A percentile compares a stretch with the other conserved stretches of the same genome.
These are phyloP conservation scores for Melanotaenia parkinsoni DNA, from an alignment of 2,797 vertebrate genomes.

Conservation along the genomic window DNA sequence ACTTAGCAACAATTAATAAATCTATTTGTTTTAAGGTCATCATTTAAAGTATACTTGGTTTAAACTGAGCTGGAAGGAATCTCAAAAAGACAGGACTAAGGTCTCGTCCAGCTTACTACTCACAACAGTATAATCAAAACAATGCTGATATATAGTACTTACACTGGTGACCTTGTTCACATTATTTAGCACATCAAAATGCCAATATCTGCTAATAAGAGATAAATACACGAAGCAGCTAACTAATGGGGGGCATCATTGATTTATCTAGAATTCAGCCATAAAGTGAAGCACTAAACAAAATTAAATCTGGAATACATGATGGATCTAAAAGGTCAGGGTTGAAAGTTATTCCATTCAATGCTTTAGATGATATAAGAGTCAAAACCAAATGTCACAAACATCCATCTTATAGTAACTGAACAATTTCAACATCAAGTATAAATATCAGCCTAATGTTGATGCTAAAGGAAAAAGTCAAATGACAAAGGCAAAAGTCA, in stretches of 20 bases:
- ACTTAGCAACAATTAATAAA: not conserved
- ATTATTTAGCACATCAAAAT: not conserved
- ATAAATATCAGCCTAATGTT: conserved; percentile 19
- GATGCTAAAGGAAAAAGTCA: conserved; percentile 6
- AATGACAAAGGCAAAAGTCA: conserved; percentile 6
- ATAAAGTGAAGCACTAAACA: not conserved
- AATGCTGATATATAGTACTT: not conserved
- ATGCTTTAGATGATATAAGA: not conserved
- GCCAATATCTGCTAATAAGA: not conserved
- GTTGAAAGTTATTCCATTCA: not conserved
- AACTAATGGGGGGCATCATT: not conserved
- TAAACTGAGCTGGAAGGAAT: not conserved
- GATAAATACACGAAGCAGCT: not conserved
- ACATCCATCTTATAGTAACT: conserved; percentile 6
- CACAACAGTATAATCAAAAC: not conserved
- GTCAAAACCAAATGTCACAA: conserved; percentile 12
- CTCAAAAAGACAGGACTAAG: not conserved
- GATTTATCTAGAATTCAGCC: not conserved
- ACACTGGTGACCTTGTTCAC: not conserved
- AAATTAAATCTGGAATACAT: not conserved
- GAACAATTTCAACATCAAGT: conserved; percentile 7
- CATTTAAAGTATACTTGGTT: not conserved
- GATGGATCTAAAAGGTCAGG: conserved; percentile 9
- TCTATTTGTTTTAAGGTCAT: not conserved
- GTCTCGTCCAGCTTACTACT: not conserved